Percentiles rank a stretch among this genome's conserved stretches.
These are phyloP conservation scores for Aproaerema taeniolella DNA, from an alignment of 2,888 invertebrate species.

Conservation along the genomic window DNA sequence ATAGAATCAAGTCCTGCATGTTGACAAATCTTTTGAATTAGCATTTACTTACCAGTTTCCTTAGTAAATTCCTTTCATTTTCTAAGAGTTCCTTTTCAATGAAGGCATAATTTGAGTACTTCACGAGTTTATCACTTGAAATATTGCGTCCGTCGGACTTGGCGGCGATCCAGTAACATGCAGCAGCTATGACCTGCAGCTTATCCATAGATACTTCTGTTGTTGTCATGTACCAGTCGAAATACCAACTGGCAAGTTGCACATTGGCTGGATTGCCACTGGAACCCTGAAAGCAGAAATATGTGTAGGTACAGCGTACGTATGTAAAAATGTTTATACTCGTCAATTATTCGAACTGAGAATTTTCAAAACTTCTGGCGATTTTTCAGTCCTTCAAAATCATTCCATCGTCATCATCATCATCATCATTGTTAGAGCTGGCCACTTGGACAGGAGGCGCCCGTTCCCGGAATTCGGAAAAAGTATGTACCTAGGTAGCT, in stretches of 20 bases:
- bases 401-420: no score
- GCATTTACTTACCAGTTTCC: slow-evolving; percentile 4
- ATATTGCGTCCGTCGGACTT: slow-evolving; percentile 39
- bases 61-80: slow-evolving; percentile 3
- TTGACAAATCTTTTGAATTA: no score
- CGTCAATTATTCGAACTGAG: no score
- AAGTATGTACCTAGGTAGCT: no score
- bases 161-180: slow-evolving; percentile 60
- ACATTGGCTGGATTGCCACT: slow-evolving; percentile 46
- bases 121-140: background rate
- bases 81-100: slow-evolving; percentile 2
- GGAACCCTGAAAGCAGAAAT: slow-evolving; percentile 30
- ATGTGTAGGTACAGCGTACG: no score
- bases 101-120: slow-evolving; percentile 4
- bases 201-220: slow-evolving; percentile 33
- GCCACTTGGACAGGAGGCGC: no score
- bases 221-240: slow-evolving; percentile 41
- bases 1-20: no score
- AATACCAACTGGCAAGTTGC: slow-evolving; percentile 54
- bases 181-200: slow-evolving; percentile 51
- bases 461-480: no score
- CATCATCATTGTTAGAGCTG: no score
- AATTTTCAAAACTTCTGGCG: no score
- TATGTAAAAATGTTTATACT: no score
- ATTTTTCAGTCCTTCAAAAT: no score